Evolutionary conservation across 2,113 vertebrate species (phyloP).

Genomic region (Taxidea taxus): DNA sequence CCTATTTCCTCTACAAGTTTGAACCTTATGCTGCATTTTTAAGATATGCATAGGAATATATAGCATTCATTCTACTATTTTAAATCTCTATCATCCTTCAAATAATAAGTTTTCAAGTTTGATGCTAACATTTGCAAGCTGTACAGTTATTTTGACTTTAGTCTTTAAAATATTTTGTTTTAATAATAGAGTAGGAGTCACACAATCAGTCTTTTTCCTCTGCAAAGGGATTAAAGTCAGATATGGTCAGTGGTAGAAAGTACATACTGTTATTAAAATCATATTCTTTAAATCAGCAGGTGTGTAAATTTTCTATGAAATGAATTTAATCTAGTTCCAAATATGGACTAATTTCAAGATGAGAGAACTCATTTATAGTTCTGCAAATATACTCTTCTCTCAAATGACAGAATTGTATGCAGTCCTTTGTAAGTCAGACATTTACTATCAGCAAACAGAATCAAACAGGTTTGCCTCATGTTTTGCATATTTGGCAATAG

Average conservation of each 20-base stretch:
- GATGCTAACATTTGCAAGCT: background rate
- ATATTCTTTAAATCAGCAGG: slow-evolving; percentile 7
- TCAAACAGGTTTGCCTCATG: background rate
- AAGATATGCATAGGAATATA: background rate
- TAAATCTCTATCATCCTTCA: slow-evolving; percentile 4
- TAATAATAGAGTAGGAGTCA: background rate
- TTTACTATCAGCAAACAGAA: slow-evolving; percentile 42
- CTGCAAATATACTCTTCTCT: background rate
- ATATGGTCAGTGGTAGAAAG: background rate
- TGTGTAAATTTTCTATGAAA: slow-evolving; percentile 24
- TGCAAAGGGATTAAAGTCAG: background rate
- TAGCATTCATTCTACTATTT: background rate
- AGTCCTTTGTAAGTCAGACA: slow-evolving; percentile 10
- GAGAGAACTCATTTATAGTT: slow-evolving; percentile 33
- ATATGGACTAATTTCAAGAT: slow-evolving; percentile 21
- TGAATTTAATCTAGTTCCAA: slow-evolving; percentile 36
- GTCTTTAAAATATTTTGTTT: slow-evolving; percentile 30
- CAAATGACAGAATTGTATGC: slow-evolving; percentile 37
- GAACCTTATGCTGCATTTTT: background rate
- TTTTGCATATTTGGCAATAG: slow-evolving; percentile 33
- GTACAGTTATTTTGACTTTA: background rate
- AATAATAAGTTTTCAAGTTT: slow-evolving; percentile 11
- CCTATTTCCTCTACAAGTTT: background rate
- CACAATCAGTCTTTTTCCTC: background rate
- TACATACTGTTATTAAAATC: background rate